These are phyloP conservation scores for Rhineura floridana DNA, from an alignment of 2,113 vertebrate genomes.

Conservation along the genomic window DNA sequence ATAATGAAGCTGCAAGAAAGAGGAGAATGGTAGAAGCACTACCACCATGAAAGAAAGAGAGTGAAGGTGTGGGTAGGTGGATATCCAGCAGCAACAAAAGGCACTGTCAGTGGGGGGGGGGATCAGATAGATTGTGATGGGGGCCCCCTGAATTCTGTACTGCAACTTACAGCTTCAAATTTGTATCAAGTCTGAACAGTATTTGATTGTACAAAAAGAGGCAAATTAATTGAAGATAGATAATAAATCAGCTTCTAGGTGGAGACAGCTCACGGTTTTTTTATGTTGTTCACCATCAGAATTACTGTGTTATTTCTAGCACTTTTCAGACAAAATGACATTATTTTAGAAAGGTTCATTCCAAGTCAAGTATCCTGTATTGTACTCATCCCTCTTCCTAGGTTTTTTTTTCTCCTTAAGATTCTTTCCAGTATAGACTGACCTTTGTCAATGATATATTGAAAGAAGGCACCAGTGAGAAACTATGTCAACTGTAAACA, in stretches of 20 bases:
- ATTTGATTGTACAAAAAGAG: background rate
- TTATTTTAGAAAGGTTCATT: background rate
- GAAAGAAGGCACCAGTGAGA: too few relatives aligned
- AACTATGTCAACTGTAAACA: background rate
- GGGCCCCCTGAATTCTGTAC: too few relatives aligned
- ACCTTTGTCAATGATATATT: background rate
- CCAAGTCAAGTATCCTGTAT: background rate
- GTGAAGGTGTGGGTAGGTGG: too few relatives aligned
- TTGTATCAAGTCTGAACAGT: background rate
- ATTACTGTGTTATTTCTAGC: background rate
- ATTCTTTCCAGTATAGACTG: background rate
- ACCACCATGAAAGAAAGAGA: too few relatives aligned
- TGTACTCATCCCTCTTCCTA: background rate
- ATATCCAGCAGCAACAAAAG: too few relatives aligned
- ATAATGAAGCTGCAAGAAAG: too few relatives aligned
- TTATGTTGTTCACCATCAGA: background rate
- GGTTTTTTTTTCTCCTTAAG: background rate
- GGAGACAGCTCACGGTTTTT: background rate
- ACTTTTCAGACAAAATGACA: background rate
- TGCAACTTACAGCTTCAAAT: background rate
- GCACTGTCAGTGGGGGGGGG: too few relatives aligned
- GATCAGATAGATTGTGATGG: background rate
- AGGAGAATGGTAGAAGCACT: too few relatives aligned
- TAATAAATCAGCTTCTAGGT: background rate
- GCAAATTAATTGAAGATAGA: background rate